phyloP scores from a whole-genome alignment of 2,113 vertebrate genomes.

The Sorex araneus region DNA sequence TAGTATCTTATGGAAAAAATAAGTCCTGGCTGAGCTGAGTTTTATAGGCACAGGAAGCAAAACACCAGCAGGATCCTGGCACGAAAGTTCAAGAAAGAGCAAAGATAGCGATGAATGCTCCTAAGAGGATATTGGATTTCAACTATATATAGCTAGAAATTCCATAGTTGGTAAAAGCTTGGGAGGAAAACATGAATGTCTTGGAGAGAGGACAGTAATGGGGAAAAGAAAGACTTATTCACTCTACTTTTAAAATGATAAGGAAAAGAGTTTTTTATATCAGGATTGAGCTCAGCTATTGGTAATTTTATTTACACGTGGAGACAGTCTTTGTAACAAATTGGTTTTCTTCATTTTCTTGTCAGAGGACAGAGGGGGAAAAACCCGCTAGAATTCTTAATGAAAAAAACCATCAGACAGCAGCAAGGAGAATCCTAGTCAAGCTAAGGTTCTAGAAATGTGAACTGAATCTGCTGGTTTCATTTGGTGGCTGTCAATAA shows the following conservation, averaged over 20 bases:
- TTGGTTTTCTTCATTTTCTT: constrained; percentile 33
- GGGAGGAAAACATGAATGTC: background rate
- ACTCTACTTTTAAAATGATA: constrained; percentile 26
- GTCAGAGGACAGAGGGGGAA: background rate
- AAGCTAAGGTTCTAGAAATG: background rate
- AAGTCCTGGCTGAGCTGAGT: background rate
- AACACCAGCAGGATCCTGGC: background rate
- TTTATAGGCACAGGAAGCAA: background rate
- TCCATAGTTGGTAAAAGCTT: background rate
- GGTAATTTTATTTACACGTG: constrained; percentile 28
- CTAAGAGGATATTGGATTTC: constrained; percentile 38
- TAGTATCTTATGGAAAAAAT: background rate
- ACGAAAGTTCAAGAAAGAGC: constrained; percentile 1
- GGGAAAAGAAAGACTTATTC: background rate
- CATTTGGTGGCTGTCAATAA: background rate
- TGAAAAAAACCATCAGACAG: background rate
- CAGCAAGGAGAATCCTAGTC: background rate
- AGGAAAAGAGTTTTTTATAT: constrained; percentile 34
- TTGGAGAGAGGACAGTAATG: constrained; percentile 12
- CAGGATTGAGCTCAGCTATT: background rate
- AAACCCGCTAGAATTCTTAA: constrained; percentile 32
- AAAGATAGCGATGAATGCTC: constrained; percentile 36
- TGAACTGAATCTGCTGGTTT: constrained; percentile 35
- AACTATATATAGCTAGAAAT: background rate
- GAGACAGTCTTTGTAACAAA: background rate